Evolutionary conservation across 2,797 vertebrate genomes (phyloP).

Genomic region (Todus mexicanus): DNA sequence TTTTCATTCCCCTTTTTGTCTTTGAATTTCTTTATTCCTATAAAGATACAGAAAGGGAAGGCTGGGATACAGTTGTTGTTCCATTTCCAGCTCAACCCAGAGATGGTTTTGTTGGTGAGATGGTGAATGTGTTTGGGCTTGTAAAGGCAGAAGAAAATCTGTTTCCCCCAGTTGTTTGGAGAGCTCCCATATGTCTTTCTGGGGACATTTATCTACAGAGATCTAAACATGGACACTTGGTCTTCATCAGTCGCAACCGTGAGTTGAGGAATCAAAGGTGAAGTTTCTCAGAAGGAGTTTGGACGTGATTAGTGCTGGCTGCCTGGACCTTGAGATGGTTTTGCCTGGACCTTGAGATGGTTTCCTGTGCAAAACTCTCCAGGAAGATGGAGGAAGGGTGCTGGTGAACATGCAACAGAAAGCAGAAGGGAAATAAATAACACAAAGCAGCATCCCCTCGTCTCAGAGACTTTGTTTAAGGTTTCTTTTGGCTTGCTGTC

Average conservation of each 20-base stretch:
- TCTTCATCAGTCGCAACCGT: background rate
- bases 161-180: background rate
- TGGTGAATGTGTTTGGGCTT: background rate
- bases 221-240: background rate
- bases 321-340: background rate
- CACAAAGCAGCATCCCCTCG: background rate
- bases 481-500: background rate
- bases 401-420: background rate
- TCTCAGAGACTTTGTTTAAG: background rate
- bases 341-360: background rate
- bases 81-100: background rate
- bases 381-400: background rate
- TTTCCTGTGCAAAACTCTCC: background rate
- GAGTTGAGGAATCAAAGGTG: background rate
- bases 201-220: background rate
- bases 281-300: background rate
- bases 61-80: background rate
- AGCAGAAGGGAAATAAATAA: background rate
- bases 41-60: background rate
- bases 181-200: background rate
- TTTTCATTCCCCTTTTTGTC: background rate
- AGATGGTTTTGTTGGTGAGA: background rate
- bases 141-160: background rate
- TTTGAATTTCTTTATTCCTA: background rate
- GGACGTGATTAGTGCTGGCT: background rate